Conservation (phyloP, 2,888 invertebrate species). For the Monopis laevigella region DNA sequence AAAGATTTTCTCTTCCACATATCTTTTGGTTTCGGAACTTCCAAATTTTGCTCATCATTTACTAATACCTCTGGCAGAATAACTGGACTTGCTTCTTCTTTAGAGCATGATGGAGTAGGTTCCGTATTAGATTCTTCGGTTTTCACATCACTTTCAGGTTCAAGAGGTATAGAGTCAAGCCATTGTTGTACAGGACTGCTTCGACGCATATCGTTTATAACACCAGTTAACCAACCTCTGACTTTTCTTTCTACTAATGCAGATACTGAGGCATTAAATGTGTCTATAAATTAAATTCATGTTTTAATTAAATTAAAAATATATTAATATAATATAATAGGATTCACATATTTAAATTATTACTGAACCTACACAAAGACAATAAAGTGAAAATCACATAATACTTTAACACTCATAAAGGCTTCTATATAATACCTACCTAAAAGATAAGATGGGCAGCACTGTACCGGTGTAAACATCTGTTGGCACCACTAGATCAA, state of each 20-base stretch:
- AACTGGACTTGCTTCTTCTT: background rate
- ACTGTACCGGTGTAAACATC: too few species aligned
- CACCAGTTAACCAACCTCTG: constrained; percentile 56
- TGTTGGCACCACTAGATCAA: too few species aligned
- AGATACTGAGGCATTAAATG: constrained; percentile 55
- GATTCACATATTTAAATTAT: too few species aligned
- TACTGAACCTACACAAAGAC: too few species aligned
- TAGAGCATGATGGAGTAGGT: constrained; percentile 30
- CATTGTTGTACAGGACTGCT: constrained; percentile 80
- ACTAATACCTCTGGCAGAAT: background rate
- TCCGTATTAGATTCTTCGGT: constrained; percentile 24
- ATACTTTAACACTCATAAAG: too few species aligned
- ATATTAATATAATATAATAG: too few species aligned
- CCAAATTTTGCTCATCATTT: constrained; percentile 26
- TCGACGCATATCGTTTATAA: constrained; percentile 68
- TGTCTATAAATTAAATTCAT: constrained; percentile 31
- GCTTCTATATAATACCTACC: too few species aligned
- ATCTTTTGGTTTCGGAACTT: constrained; percentile 40
- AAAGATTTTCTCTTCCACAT: constrained; percentile 47
- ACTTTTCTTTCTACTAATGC: constrained; percentile 56
- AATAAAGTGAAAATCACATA: too few species aligned
- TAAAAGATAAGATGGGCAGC: too few species aligned
- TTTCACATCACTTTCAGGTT: constrained; percentile 17
- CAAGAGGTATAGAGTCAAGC: constrained; percentile 74
- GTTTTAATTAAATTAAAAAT: background rate